Evolutionary conservation across 2,113 vertebrate genomes (phyloP).

Genomic region (Ictalurus punctatus): DNA sequence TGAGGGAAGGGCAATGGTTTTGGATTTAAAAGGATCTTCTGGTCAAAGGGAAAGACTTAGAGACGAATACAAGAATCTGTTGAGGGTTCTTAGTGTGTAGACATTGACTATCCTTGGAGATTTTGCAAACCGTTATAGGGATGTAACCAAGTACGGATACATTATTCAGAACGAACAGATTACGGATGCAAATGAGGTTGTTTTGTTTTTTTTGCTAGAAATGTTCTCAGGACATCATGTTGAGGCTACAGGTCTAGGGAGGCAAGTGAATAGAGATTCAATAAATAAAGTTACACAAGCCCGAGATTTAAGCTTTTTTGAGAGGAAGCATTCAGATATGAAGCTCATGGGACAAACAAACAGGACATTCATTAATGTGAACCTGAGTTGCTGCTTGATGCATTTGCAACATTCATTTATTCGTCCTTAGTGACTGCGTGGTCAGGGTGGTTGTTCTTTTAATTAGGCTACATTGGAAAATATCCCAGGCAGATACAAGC

Average conservation of each 20-base stretch:
- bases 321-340: not conserved
- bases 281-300: too few relatives aligned
- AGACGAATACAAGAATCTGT: not conserved
- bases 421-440: not conserved
- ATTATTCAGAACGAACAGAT: not conserved
- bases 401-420: not conserved
- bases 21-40: not conserved
- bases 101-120: not conserved
- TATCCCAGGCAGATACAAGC: not conserved
- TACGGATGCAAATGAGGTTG: not conserved
- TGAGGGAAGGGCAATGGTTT: conserved; percentile 30
- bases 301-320: not conserved
- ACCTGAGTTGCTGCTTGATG: not conserved
- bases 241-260: too few relatives aligned
- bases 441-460: not conserved
- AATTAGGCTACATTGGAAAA: not conserved
- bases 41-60: not conserved
- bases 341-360: not conserved
- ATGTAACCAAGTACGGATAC: not conserved
- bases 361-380: not conserved
- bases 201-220: too few relatives aligned
- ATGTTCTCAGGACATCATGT: too few relatives aligned
- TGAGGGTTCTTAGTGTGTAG: too few relatives aligned
- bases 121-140: not conserved
- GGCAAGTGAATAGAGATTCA: too few relatives aligned